A percentile compares a stretch with the other conserved stretches of the same genome.
Evolutionary conservation across 1,140 invertebrate species (phyloP).

Genomic region (Cyclargus thomasi): DNA sequence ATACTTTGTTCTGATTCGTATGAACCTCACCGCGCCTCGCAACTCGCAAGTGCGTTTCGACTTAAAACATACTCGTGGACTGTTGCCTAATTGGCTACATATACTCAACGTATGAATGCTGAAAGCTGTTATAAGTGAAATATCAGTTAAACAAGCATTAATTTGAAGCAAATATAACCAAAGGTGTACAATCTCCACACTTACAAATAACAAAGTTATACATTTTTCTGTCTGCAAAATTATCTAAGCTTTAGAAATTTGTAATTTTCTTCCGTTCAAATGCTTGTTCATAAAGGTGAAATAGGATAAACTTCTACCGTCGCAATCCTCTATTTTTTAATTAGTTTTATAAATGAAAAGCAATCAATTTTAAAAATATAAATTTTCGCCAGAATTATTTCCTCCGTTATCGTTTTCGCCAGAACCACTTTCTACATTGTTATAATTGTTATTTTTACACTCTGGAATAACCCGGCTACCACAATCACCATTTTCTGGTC

Average conservation of each 20-base stretch:
- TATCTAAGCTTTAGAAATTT: not conserved
- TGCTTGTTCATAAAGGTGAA: constrained; percentile 16
- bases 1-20: too few species aligned
- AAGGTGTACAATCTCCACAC: too few species aligned
- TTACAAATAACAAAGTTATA: not conserved
- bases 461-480: constrained; percentile 28
- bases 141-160: too few species aligned
- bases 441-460: constrained; percentile 5
- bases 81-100: too few species aligned
- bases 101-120: too few species aligned
- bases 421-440: constrained; percentile 8
- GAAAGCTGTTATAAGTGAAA: too few species aligned
- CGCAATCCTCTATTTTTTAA: constrained; percentile 22
- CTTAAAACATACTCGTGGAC: too few species aligned
- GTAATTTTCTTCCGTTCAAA: constrained; percentile 4
- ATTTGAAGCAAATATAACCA: too few species aligned
- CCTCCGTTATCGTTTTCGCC: not conserved
- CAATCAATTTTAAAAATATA: too few species aligned
- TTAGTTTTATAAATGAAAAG: too few species aligned
- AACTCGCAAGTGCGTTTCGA: too few species aligned
- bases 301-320: constrained; percentile 25
- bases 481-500: constrained; percentile 27
- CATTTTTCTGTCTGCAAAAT: not conserved
- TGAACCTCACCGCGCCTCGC: too few species aligned
- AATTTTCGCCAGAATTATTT: constrained; percentile 5